Evolutionary conservation across 2,888 invertebrate genomes (phyloP).

Genomic region (Panzeria rudis): DNA sequence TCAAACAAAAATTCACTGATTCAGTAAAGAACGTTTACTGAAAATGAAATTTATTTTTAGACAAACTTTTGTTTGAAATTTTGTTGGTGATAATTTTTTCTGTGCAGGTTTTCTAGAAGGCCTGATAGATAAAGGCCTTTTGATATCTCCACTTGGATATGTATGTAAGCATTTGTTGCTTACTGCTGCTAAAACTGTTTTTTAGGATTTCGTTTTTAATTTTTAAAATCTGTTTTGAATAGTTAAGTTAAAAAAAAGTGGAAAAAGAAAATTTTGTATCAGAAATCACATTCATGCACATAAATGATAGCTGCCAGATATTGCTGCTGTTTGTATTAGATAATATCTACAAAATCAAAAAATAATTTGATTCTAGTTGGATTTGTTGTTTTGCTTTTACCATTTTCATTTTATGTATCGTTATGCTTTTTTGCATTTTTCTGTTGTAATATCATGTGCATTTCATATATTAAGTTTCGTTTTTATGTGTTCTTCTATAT

Average conservation of each 20-base stretch:
- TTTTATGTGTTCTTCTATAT: background rate
- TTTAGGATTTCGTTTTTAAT: background rate
- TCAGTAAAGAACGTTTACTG: no score
- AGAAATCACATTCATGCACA: background rate
- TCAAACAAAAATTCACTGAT: no score
- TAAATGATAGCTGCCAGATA: background rate
- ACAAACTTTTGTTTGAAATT: no score
- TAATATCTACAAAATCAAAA: conserved; percentile 48
- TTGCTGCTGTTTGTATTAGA: background rate
- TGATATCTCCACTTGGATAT: background rate
- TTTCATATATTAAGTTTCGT: conserved; percentile 13
- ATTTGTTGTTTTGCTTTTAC: background rate
- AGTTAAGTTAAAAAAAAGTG: background rate
- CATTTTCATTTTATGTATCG: background rate
- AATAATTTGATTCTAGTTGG: conserved; percentile 62
- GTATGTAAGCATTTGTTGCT: background rate
- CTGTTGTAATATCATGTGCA: conserved; percentile 19
- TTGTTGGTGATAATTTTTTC: no score
- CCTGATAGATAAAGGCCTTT: background rate
- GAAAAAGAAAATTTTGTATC: background rate
- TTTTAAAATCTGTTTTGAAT: conserved; percentile 45
- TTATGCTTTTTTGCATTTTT: background rate
- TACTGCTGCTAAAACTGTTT: background rate
- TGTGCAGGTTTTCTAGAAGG: background rate
- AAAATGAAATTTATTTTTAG: no score